These are phyloP conservation scores for Micromussa lordhowensis DNA, from an alignment of 92 coral and sea anemone genomes.

Conservation along the genomic window DNA sequence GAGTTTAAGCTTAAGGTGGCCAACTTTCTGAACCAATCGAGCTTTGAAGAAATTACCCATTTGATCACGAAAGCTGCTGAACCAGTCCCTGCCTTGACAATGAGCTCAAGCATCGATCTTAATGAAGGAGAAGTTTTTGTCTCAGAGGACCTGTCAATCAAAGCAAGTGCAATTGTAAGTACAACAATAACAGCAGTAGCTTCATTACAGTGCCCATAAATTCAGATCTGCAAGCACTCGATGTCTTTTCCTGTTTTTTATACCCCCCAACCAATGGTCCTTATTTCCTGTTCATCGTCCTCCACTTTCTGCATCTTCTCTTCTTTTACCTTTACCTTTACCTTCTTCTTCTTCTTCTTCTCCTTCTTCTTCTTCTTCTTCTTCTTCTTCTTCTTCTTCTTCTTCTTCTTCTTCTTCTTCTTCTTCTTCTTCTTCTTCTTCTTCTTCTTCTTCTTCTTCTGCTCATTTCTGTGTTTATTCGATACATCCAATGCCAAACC, in stretches of 20 bases:
- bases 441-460: background rate
- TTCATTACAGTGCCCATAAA: too few species aligned
- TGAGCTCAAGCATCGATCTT: slow-evolving; percentile 9
- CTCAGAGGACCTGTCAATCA: slow-evolving; percentile 12
- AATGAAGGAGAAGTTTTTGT: background rate
- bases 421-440: background rate
- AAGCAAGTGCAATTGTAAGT: slow-evolving; percentile 20
- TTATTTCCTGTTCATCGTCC: background rate
- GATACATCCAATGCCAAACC: too few species aligned
- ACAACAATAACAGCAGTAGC: background rate
- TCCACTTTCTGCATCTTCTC: background rate
- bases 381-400: background rate
- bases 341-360: background rate
- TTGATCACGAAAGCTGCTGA: slow-evolving; percentile 8
- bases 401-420: too few species aligned
- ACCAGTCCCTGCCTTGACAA: slow-evolving; percentile 26
- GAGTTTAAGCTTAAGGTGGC: slow-evolving; percentile 21
- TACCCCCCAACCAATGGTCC: too few species aligned
- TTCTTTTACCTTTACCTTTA: too few species aligned
- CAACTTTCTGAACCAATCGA: slow-evolving; percentile 11
- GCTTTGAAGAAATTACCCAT: slow-evolving; percentile 17
- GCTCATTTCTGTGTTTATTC: too few species aligned
- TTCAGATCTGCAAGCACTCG: too few species aligned
- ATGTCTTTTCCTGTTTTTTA: background rate
- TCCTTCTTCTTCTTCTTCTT: background rate